Conservation (phyloP, 2,888 invertebrate species). For the Phragmatobia fuliginosa region DNA sequence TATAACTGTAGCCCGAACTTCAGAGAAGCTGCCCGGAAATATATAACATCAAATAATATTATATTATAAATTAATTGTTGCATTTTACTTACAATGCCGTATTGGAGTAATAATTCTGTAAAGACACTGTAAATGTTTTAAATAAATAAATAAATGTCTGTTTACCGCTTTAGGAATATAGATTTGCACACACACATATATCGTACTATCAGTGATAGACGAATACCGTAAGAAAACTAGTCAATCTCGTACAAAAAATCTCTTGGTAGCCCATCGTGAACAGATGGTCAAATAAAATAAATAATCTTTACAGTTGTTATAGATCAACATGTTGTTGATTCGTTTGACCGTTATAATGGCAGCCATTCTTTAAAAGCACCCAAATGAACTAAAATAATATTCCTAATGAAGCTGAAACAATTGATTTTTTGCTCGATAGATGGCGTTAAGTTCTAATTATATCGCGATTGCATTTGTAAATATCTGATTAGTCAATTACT, state of each 20-base stretch:
- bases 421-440: not conserved
- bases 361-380: not conserved
- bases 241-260: not conserved
- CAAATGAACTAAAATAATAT: not conserved
- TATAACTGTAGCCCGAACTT: too few species aligned
- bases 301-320: slow-evolving; percentile 5
- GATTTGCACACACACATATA: not conserved
- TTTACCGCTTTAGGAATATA: not conserved
- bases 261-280: not conserved
- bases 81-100: too few species aligned
- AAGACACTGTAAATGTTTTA: too few species aligned
- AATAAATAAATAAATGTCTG: not conserved
- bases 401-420: not conserved
- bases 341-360: slow-evolving; percentile 10
- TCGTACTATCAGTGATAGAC: not conserved
- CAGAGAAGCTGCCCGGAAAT: too few species aligned
- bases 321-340: slow-evolving; percentile 1
- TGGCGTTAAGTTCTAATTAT: not conserved
- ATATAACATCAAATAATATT: too few species aligned
- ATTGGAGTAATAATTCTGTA: too few species aligned
- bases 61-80: too few species aligned
- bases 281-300: slow-evolving; percentile 3
- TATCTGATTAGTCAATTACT: not conserved
- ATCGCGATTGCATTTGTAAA: not conserved
- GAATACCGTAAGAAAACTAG: not conserved